phyloP scores from a whole-genome alignment of 2,797 vertebrate species.

The Lophotriccus pileatus region DNA sequence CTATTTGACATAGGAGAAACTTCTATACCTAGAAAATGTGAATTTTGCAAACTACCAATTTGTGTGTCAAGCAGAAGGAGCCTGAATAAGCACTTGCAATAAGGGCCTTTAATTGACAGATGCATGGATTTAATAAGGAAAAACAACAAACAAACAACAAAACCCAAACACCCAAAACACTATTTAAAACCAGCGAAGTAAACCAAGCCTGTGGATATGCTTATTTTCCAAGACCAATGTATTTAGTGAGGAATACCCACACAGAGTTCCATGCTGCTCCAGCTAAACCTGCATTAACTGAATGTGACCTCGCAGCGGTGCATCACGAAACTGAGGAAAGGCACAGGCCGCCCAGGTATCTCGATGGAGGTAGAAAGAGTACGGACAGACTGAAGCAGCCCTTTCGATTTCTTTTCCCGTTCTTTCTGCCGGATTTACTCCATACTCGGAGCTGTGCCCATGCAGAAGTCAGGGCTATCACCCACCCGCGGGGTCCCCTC shows the following conservation, averaged over 20 bases:
- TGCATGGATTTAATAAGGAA: neutral
- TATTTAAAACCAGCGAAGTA: neutral
- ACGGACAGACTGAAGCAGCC: fast-evolving
- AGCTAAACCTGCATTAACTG: neutral
- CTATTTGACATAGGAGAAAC: neutral
- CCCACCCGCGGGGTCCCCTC: neutral
- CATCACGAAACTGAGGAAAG: neutral
- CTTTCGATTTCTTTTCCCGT: neutral
- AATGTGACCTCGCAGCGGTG: fast-evolving
- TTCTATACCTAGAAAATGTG: neutral
- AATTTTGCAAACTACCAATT: neutral
- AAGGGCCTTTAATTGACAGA: neutral
- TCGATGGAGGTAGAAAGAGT: neutral
- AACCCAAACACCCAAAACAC: no score
- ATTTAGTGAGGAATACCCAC: neutral
- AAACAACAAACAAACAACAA: neutral
- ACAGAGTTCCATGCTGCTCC: neutral
- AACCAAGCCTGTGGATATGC: neutral
- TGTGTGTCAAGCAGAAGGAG: neutral
- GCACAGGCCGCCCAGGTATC: neutral
- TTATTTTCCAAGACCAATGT: neutral
- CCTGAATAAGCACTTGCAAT: neutral
- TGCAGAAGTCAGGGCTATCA: neutral
- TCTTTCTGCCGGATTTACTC: neutral
- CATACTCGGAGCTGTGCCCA: neutral